phyloP scores from a whole-genome alignment of 2,888 invertebrate genomes.

The Drosophila mimetica region DNA sequence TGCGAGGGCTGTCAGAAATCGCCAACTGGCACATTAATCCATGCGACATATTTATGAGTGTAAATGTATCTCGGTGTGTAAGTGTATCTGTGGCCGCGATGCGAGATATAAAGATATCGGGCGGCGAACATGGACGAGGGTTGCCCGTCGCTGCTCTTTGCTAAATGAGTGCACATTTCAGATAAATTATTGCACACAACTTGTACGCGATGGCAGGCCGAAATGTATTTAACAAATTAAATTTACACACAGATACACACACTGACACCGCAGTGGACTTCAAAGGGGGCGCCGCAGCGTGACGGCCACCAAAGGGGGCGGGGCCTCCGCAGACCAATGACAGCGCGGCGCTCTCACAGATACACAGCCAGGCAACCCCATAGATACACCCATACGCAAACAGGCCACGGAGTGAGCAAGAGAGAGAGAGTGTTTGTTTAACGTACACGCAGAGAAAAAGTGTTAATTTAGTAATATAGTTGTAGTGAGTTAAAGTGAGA shows the following conservation, averaged over 20 bases:
- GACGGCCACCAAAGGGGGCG: conserved; percentile 54
- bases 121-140: conserved; percentile 66
- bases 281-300: conserved; percentile 69
- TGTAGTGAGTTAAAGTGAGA: too few species aligned
- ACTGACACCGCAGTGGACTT: conserved; percentile 25
- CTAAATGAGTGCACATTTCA: conserved; percentile 78
- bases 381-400: conserved; percentile 24
- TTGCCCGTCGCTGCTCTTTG: conserved; percentile 65
- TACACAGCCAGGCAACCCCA: conserved; percentile 30
- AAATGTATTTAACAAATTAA: conserved; percentile 79
- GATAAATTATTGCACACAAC: conserved; percentile 82
- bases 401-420: conserved; percentile 4
- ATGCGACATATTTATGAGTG: conserved; percentile 80
- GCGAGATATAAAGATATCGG: conserved; percentile 81
- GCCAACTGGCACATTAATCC: conserved; percentile 82
- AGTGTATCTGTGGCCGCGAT: conserved; percentile 30
- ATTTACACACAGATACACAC: conserved; percentile 63
- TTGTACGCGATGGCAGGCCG: conserved; percentile 71
- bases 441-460: not conserved
- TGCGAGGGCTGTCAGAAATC: conserved; percentile 72
- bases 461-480: not conserved
- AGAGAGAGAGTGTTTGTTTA: conserved; percentile 9
- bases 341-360: conserved; percentile 47
- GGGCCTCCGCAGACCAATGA: conserved; percentile 58
- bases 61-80: conserved; percentile 63